A percentile compares a stretch with the other conserved stretches of the same genome.
These are phyloP conservation scores for Clusia tigrina DNA, from an alignment of 2,888 invertebrate genomes.

Conservation along the genomic window DNA sequence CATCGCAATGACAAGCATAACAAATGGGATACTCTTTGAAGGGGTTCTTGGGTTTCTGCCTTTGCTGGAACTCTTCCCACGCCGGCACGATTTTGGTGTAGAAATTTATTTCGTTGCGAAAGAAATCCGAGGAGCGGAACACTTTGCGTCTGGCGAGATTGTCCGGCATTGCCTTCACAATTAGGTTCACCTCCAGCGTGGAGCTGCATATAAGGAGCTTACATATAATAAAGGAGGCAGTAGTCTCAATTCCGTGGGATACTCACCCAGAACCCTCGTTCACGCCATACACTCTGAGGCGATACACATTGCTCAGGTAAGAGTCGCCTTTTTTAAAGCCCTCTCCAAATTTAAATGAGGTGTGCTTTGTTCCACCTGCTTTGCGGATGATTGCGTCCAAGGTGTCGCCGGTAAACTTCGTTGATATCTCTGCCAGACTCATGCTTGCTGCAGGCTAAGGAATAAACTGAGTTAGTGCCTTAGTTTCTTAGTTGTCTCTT, in stretches of 20 bases:
- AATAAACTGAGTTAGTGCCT: too few relatives aligned
- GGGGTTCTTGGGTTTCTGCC: slow-evolving; percentile 61
- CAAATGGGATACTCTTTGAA: slow-evolving; percentile 67
- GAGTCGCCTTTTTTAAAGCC: slow-evolving; percentile 73
- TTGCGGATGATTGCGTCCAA: slow-evolving; percentile 62
- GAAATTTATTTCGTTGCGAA: slow-evolving; percentile 75
- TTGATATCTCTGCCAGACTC: slow-evolving; percentile 56
- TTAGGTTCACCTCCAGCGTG: slow-evolving; percentile 66
- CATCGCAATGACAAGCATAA: slow-evolving; percentile 66
- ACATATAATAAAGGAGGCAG: background rate
- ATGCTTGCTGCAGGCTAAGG: background rate
- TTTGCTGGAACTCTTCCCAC: slow-evolving; percentile 55
- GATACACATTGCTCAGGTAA: slow-evolving; percentile 72
- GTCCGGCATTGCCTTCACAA: slow-evolving; percentile 74
- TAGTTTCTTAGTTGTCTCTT: too few relatives aligned
- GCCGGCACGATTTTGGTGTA: slow-evolving; percentile 66
- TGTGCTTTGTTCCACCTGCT: slow-evolving; percentile 58
- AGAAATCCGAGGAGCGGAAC: slow-evolving; percentile 73
- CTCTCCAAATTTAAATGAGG: slow-evolving; percentile 63
- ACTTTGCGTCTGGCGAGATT: slow-evolving; percentile 71
- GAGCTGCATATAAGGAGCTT: slow-evolving; percentile 34
- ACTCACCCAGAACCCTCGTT: slow-evolving; percentile 47
- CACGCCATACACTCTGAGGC: slow-evolving; percentile 67
- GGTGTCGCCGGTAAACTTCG: slow-evolving; percentile 62
- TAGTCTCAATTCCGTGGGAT: background rate